Evolutionary conservation across 2,113 vertebrate genomes (phyloP).

Genomic region (Stegastes partitus): DNA sequence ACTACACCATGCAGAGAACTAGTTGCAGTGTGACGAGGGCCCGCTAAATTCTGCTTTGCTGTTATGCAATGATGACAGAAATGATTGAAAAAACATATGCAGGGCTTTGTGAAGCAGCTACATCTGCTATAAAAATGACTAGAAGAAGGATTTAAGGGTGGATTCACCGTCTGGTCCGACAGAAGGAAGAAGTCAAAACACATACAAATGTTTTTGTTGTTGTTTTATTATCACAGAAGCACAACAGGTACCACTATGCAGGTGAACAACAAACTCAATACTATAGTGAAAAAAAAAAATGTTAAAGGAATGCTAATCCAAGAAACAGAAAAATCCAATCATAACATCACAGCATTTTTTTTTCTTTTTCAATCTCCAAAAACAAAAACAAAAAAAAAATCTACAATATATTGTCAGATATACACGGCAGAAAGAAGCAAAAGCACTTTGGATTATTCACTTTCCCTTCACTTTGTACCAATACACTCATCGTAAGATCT

Average conservation of each 20-base stretch:
- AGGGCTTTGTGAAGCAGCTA: too few species aligned
- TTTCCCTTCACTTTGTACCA: conserved; percentile 65
- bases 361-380: conserved; percentile 50
- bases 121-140: too few species aligned
- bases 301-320: conserved; percentile 74
- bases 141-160: too few species aligned
- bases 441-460: conserved; percentile 75
- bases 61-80: too few species aligned
- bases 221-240: conserved; percentile 86
- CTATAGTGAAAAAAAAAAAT: conserved; percentile 50
- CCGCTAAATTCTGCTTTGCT: too few species aligned
- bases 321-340: conserved; percentile 44
- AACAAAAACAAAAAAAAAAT: conserved; percentile 57
- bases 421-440: conserved; percentile 67
- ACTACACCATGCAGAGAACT: too few species aligned
- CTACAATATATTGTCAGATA: conserved; percentile 65
- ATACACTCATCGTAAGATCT: conserved; percentile 28
- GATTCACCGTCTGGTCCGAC: neutral
- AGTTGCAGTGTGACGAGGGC: too few species aligned
- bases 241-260: conserved; percentile 84
- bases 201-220: conserved; percentile 25
- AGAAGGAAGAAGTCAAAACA: too few species aligned
- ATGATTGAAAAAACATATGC: too few species aligned
- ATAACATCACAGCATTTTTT: conserved; percentile 66
- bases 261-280: conserved; percentile 75